Evolutionary conservation across 2,888 invertebrate species (phyloP), one percentile per base, ranked within the genome.

Genomic region (Megastigmus dorsalis): DNA sequence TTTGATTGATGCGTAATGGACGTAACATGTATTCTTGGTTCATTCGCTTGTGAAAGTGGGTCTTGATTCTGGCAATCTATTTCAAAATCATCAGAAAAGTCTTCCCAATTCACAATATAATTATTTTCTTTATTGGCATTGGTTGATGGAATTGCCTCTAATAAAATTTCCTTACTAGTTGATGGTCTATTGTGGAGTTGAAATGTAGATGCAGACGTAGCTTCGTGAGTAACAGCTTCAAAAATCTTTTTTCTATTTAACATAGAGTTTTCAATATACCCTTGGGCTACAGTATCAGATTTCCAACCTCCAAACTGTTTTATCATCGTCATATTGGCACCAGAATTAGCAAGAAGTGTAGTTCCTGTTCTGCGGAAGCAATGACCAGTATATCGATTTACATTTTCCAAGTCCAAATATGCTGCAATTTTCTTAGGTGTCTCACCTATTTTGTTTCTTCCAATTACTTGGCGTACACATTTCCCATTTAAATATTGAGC

Each of bases 351-450:
- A 7, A 79, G 41, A 52, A 77, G 52, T 7, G 78, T 77, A 28
- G 77, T 74, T 23, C 76, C 72, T 15, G 76, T 79, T 18, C 78
- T 71, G 20, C 79, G 63, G 18, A 78, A 75, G n/a, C 62, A 69
- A 65, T 79, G 79, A 18, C 77, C 77, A 4, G 78, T 76, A 59
- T 76, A 78, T 3, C 20, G 55, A 38, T 71, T 45, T n/a, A 73
- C 41, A 45, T 79, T 48, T 48, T 69, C 68, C 50, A 78, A 68
- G 20, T 75, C 71, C 41, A 76, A 65, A 69, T 59, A 79, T 23
- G 36, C 30, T 41, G 79, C 79, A 48, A 80, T 76, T 33, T 15
- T 43, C 72, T 70, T 72, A 13, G 79, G 77, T 20, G 70, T 52
- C 36, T 62, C 69, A n/a, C 71, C 50, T 30, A 79, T 55, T 59